Evolutionary conservation across 2,797 vertebrate genomes (phyloP), one percentile per base, ranked within the genome.

Genomic region (Denticeps clupeoides): DNA sequence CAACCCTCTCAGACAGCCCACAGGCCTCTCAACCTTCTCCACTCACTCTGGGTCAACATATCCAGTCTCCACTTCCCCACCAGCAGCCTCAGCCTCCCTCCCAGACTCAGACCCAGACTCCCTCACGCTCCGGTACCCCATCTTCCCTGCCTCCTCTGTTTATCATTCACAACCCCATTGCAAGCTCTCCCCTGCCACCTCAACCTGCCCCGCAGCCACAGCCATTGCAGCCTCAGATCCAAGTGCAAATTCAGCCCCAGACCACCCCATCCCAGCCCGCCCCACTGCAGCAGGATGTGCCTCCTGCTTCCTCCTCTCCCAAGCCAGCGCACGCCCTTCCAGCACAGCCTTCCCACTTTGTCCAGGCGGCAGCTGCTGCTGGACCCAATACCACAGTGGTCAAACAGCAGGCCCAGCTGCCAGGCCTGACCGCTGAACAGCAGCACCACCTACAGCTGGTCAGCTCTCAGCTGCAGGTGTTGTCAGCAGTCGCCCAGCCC

Each of bases 391-490:
- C 64, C 3, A 12, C 71, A 7, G 61, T 68, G 1, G 55, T 77
- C 23, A 82, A 82, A 68, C 50, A 73, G 49, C 81, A 67, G 53
- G 57, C 68, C 43, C 64, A 74, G 12, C 56, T 81, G 48, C 73
- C 63, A 25, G 68, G 70, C 55, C 66, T 90, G 53, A 80, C 78
- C 1, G 50, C 83, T 0, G 90, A 91, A 50, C 88, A 81, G 41
- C 87, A 84, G 51, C 82, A 91, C 51, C 84, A 83, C 51, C 82
- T 93, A 45, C 90, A 92, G 59, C 59, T 90, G 62, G 60, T 91
- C 22, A 81, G 74, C 4, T 65, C 76, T 21, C 87, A 88, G 62
- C 88, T 93, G 47, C 86, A 87, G 53, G 74, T 85, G 3, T 77
- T 87, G 62, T 76, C 87, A 1, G 57, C 79, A 23, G 79, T 89